Conservation (phyloP, 2,797 vertebrate species). For the Artibeus lituratus region DNA sequence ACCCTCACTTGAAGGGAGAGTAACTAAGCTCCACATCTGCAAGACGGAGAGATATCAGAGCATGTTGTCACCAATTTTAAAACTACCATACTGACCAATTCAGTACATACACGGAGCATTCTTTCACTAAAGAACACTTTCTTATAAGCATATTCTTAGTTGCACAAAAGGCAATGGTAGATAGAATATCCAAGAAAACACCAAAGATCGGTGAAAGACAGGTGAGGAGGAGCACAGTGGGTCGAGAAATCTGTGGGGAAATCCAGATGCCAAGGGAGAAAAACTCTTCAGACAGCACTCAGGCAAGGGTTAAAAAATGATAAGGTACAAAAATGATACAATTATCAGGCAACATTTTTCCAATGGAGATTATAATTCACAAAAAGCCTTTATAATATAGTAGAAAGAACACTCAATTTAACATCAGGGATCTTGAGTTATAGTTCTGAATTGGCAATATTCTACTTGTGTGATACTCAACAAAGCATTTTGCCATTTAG, state of each 20-base stretch:
- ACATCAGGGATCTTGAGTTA: not conserved
- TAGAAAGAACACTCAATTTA: not conserved
- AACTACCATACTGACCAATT: not conserved
- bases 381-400: not conserved
- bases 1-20: not conserved
- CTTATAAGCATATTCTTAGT: not conserved
- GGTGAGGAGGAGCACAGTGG: not conserved
- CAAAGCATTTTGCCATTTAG: not conserved
- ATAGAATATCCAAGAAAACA: not conserved
- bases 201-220: not conserved
- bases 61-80: not conserved
- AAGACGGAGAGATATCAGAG: not conserved
- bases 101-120: not conserved
- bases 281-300: not conserved
- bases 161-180: not conserved
- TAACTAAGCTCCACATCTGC: not conserved
- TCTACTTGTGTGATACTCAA: not conserved
- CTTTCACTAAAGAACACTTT: constrained; percentile 2
- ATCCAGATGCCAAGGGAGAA: not conserved
- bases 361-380: not conserved
- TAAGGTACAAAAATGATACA: not conserved
- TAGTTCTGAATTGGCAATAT: not conserved
- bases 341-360: not conserved
- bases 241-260: not conserved
- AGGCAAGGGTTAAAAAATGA: not conserved